phyloP scores from a whole-genome alignment of 2,888 invertebrate genomes.

The Catocala sponsa region DNA sequence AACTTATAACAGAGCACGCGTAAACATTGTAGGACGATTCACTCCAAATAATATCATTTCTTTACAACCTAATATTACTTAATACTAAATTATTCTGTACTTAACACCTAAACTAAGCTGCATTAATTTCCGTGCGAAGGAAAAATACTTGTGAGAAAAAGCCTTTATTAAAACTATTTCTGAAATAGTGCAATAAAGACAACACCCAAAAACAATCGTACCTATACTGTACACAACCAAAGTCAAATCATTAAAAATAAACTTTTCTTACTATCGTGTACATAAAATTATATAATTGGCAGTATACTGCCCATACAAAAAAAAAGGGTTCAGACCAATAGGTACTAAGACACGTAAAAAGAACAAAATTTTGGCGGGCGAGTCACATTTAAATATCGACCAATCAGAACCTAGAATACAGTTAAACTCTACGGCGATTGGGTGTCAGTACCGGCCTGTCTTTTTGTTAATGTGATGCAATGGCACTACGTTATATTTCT shows the following conservation, averaged over 20 bases:
- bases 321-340: constrained; percentile 56
- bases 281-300: constrained; percentile 17
- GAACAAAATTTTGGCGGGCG: constrained; percentile 66
- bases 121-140: constrained; percentile 62
- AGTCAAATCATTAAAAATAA: constrained; percentile 10
- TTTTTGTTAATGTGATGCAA: constrained; percentile 62
- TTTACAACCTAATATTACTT: constrained; percentile 77
- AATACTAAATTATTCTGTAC: constrained; percentile 71
- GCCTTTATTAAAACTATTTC: constrained; percentile 81
- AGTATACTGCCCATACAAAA: constrained; percentile 34
- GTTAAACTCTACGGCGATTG: constrained; percentile 60
- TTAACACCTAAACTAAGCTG: constrained; percentile 71
- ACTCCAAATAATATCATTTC: constrained; percentile 72
- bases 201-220: constrained; percentile 54
- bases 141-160: constrained; percentile 54
- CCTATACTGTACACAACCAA: constrained; percentile 25
- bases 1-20: constrained; percentile 64
- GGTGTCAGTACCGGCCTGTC: constrained; percentile 57
- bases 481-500: constrained; percentile 63
- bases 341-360: constrained; percentile 50
- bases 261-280: constrained; percentile 15
- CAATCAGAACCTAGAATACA: constrained; percentile 62
- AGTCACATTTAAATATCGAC: constrained; percentile 58
- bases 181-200: constrained; percentile 82
- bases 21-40: constrained; percentile 64